Percentiles rank a stretch among this genome's conserved stretches.
Evolutionary conservation across 2,888 invertebrate species (phyloP).

Genomic region (Lottia gigantea): DNA sequence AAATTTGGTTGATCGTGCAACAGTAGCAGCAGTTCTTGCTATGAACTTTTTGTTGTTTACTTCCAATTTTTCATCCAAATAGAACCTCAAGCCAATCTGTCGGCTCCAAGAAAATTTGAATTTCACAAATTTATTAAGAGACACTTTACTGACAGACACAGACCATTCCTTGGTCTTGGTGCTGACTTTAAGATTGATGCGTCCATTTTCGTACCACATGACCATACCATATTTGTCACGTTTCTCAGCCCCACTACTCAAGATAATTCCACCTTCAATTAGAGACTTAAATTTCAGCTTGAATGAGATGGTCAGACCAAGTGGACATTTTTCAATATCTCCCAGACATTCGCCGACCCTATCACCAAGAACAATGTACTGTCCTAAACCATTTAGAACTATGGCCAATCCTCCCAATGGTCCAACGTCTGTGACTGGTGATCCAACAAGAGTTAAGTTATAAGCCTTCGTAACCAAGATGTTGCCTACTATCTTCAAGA

Average conservation of each 20-base stretch:
- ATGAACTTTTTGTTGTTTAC: slow-evolving; percentile 7
- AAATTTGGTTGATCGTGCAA: slow-evolving; percentile 17
- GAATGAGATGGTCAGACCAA: slow-evolving; percentile 40
- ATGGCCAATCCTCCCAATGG: slow-evolving; percentile 46
- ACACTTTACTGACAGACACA: slow-evolving; percentile 26
- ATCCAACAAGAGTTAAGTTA: slow-evolving; percentile 38
- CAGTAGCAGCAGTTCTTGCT: slow-evolving; percentile 12
- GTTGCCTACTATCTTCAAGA: slow-evolving; percentile 35
- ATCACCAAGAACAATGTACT: slow-evolving; percentile 46
- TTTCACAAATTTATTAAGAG: slow-evolving; percentile 29
- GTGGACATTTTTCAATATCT: slow-evolving; percentile 34
- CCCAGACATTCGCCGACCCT: slow-evolving; percentile 32
- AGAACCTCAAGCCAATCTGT: slow-evolving; percentile 33
- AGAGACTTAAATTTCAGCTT: slow-evolving; percentile 32
- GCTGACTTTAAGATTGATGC: slow-evolving; percentile 37
- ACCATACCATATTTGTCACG: slow-evolving; percentile 34
- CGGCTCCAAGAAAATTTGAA: slow-evolving; percentile 43
- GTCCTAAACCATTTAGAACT: slow-evolving; percentile 42
- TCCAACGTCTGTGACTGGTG: slow-evolving; percentile 40
- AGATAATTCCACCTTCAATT: slow-evolving; percentile 33
- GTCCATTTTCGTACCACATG: slow-evolving; percentile 38
- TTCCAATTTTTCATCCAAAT: slow-evolving; percentile 31
- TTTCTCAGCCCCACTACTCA: slow-evolving; percentile 40
- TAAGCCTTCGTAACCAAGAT: slow-evolving; percentile 32
- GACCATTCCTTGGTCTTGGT: slow-evolving; percentile 40